These are phyloP conservation scores for Coccyzus lansbergi DNA, from an alignment of 2,797 vertebrate species.

Conservation along the genomic window DNA sequence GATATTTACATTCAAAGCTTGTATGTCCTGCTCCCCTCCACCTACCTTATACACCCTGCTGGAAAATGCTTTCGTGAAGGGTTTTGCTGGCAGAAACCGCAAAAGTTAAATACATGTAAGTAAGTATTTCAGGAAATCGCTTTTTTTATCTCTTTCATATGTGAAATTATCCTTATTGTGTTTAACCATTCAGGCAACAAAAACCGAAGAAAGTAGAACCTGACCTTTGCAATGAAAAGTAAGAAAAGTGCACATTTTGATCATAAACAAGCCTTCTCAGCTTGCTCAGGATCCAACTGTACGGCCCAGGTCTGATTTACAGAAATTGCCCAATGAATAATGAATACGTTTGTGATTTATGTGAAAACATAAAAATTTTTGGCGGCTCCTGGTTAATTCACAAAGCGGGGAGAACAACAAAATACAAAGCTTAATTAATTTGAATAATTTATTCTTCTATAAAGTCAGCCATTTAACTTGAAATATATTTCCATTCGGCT, in stretches of 20 bases:
- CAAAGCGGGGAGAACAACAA: neutral
- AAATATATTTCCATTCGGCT: neutral
- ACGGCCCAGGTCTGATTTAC: neutral
- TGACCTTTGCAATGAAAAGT: neutral
- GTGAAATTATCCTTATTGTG: neutral
- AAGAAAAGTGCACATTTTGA: neutral
- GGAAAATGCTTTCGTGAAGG: neutral
- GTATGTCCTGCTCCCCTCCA: neutral
- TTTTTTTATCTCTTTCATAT: neutral
- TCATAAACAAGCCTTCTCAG: neutral
- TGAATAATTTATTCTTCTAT: conserved; percentile 7
- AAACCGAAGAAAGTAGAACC: too few relatives aligned
- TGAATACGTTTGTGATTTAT: conserved; percentile 13
- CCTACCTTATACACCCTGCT: neutral
- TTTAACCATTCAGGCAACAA: neutral
- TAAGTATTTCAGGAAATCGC: neutral
- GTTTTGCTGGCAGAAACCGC: neutral
- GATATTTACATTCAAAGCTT: neutral
- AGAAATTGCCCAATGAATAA: conserved; percentile 18
- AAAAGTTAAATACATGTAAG: neutral
- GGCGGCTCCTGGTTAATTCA: neutral
- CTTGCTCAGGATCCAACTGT: neutral
- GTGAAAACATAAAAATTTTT: neutral
- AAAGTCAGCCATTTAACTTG: neutral
- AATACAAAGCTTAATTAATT: conserved; percentile 19